phyloP scores from a whole-genome alignment of 2,113 vertebrate species.

The Xenopus laevis region DNA sequence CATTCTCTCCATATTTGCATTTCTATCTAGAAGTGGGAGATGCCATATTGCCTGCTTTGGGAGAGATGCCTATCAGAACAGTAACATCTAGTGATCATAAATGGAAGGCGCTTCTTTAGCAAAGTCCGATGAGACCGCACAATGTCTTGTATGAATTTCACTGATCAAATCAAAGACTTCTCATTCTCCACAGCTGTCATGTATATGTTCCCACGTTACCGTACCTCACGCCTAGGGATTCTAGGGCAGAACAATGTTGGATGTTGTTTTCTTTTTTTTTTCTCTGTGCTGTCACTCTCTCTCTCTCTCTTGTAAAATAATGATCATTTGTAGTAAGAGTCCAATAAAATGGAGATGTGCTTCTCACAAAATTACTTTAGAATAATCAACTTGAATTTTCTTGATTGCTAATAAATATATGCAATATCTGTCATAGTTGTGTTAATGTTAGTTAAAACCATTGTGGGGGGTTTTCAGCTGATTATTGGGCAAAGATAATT shows the following conservation, averaged over 20 bases:
- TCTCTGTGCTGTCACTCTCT: too few species aligned
- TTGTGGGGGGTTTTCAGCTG: too few species aligned
- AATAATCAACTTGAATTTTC: background rate
- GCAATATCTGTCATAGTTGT: conserved; percentile 38
- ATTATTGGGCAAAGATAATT: too few species aligned
- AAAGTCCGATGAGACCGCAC: too few species aligned
- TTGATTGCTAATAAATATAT: conserved; percentile 39
- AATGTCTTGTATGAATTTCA: too few species aligned
- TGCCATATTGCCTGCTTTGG: background rate
- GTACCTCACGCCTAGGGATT: background rate
- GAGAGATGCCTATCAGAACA: background rate
- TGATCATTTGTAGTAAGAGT: background rate
- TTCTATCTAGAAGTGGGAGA: background rate
- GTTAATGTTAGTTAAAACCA: background rate
- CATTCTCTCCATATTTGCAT: too few species aligned
- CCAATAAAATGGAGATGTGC: conserved; percentile 6
- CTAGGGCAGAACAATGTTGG: too few species aligned
- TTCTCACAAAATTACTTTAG: background rate
- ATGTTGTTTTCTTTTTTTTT: too few species aligned
- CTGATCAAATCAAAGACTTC: too few species aligned
- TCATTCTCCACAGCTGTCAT: too few species aligned
- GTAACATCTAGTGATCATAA: background rate
- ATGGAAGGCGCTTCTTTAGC: background rate
- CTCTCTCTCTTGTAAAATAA: background rate
- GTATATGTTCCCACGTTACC: background rate